A percentile compares a stretch with the other conserved stretches of the same genome.
These are phyloP conservation scores for Crenuchus spilurus DNA, from an alignment of 2,797 vertebrate genomes.

Conservation along the genomic window DNA sequence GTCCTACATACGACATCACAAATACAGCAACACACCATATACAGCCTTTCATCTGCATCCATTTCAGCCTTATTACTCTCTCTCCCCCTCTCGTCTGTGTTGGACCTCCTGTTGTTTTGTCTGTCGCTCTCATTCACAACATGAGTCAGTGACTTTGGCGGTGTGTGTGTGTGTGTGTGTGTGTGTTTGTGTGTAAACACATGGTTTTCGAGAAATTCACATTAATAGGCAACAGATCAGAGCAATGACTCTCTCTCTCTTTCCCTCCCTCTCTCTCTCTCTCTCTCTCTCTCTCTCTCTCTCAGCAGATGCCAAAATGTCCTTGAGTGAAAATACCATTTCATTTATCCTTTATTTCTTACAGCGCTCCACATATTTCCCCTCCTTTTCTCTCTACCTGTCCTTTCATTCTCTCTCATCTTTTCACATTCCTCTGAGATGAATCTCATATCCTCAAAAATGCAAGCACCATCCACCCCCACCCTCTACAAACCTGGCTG, in stretches of 20 bases:
- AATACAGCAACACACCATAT: neutral
- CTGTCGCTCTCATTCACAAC: conserved; percentile 40
- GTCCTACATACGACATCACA: neutral
- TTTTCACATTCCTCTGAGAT: neutral
- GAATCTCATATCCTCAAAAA: neutral
- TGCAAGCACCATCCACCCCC: neutral
- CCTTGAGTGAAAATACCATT: conserved; percentile 16
- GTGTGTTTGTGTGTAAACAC: conserved; percentile 39
- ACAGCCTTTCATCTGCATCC: neutral
- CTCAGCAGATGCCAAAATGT: conserved; percentile 31
- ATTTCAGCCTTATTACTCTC: neutral
- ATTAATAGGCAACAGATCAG: conserved; percentile 9
- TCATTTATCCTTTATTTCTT: too few species aligned
- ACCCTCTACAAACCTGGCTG: neutral
- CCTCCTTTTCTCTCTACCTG: neutral
- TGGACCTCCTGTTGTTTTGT: conserved; percentile 50
- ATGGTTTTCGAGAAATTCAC: conserved; percentile 29
- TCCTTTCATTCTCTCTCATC: neutral
- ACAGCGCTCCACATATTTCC: too few species aligned
- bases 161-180: conserved; percentile 29
- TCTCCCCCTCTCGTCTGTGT: neutral
- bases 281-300: too few species aligned
- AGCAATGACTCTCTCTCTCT: conserved; percentile 21
- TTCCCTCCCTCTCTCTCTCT: too few species aligned
- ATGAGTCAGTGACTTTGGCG: conserved; percentile 44